These are phyloP conservation scores for Acipenser transmontanus DNA, from an alignment of 2,797 vertebrate genomes.

Conservation along the genomic window DNA sequence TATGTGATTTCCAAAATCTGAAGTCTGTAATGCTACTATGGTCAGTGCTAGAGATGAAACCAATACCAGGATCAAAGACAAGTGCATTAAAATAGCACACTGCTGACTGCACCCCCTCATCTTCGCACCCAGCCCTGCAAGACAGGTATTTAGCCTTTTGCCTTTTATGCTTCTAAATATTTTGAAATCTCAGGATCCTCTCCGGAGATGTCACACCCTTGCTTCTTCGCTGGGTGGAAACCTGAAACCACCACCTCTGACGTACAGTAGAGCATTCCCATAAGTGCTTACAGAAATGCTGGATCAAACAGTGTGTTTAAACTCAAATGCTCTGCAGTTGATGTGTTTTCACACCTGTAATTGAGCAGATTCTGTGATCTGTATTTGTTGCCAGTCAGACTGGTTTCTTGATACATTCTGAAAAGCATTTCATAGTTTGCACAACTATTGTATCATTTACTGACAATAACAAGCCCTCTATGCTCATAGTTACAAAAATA, in stretches of 20 bases:
- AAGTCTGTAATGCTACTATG: slow-evolving; percentile 24
- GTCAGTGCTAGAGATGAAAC: slow-evolving; percentile 54
- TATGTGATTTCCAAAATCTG: too few relatives aligned
- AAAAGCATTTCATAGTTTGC: too few relatives aligned
- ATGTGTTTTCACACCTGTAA: background rate
- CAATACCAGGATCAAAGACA: slow-evolving; percentile 39
- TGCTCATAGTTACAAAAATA: too few relatives aligned
- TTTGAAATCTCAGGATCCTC: background rate
- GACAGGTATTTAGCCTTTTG: slow-evolving; percentile 34
- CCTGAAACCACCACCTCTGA: background rate
- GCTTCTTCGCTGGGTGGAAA: background rate
- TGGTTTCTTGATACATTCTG: too few relatives aligned
- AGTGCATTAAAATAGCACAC: slow-evolving; percentile 37
- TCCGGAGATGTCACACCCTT: background rate
- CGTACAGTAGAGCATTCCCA: background rate
- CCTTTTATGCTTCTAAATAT: background rate
- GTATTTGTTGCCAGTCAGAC: too few relatives aligned
- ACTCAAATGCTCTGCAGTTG: background rate
- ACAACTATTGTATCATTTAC: too few relatives aligned
- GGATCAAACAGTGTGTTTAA: background rate
- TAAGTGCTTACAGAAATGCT: background rate
- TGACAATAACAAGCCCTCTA: too few relatives aligned
- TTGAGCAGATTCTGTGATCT: background rate
- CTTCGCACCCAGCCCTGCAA: slow-evolving; percentile 32
- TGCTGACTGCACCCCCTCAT: slow-evolving; percentile 49